Conservation (phyloP, 2,888 invertebrate species). For the Drosophila putrida region DNA sequence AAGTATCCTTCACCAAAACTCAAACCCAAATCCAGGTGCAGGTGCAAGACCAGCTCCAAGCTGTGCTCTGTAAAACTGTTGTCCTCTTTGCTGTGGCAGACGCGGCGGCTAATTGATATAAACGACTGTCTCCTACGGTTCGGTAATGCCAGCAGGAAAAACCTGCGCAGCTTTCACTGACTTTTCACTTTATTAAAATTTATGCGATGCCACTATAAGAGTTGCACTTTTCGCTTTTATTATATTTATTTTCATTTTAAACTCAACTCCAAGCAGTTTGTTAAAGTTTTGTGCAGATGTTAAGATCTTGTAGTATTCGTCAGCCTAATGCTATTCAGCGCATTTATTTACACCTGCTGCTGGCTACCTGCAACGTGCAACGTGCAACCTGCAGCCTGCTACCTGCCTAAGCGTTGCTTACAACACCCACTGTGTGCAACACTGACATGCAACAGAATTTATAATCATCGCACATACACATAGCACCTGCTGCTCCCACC, state of each 20-base stretch:
- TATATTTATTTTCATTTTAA: slow-evolving; percentile 13
- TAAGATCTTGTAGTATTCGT: slow-evolving; percentile 23
- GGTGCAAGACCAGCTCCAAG: too few species aligned
- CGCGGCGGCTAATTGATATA: slow-evolving; percentile 74
- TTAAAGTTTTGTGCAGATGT: slow-evolving; percentile 20
- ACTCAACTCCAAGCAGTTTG: slow-evolving; percentile 12
- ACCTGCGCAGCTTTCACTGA: slow-evolving; percentile 59
- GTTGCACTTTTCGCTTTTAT: slow-evolving; percentile 38
- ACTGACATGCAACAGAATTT: slow-evolving; percentile 76
- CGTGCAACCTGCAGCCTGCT: slow-evolving; percentile 5
- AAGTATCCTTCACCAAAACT: slow-evolving; percentile 3
- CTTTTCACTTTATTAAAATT: slow-evolving; percentile 68
- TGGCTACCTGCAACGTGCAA: slow-evolving; percentile 9
- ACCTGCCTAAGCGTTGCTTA: slow-evolving; percentile 36
- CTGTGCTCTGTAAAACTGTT: too few species aligned
- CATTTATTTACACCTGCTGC: slow-evolving; percentile 70
- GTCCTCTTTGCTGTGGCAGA: slow-evolving; percentile 45
- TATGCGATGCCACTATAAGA: slow-evolving; percentile 59
- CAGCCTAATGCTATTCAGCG: slow-evolving; percentile 62
- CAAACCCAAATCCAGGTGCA: background rate
- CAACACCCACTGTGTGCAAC: slow-evolving; percentile 40
- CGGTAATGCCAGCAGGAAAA: slow-evolving; percentile 38
- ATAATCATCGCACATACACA: slow-evolving; percentile 53
- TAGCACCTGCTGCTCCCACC: slow-evolving; percentile 23
- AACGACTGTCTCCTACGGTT: slow-evolving; percentile 74